Conservation (phyloP, 2,797 vertebrate genomes). For the Falco peregrinus region DNA sequence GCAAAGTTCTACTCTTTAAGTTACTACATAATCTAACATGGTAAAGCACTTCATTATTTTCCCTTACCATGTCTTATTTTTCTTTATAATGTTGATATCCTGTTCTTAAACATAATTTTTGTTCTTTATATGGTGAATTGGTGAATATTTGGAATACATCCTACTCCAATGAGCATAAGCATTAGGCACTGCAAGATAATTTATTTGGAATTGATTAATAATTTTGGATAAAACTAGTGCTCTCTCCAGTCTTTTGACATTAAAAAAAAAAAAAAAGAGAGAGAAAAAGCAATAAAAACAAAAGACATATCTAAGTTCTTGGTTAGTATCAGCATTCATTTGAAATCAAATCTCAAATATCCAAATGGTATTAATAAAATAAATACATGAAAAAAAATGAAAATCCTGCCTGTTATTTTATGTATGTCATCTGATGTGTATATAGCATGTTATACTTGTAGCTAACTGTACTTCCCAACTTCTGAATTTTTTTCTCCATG, state of each 20-base stretch:
- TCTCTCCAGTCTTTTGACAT: background rate
- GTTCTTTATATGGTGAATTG: background rate
- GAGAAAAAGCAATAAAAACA: background rate
- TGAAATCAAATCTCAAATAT: background rate
- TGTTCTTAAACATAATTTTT: background rate
- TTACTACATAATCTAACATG: background rate
- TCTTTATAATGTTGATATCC: background rate
- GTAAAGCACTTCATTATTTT: background rate
- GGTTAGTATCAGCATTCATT: background rate
- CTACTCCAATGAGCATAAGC: background rate
- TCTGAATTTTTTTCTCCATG: background rate
- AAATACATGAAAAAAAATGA: background rate
- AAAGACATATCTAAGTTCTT: background rate
- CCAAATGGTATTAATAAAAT: background rate
- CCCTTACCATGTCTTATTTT: background rate
- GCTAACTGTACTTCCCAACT: background rate
- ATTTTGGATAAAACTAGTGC: background rate
- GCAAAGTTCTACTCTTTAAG: background rate
- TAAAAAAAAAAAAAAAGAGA: too few species aligned
- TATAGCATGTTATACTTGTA: background rate
- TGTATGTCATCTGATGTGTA: background rate
- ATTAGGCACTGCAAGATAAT: background rate
- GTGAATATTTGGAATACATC: background rate
- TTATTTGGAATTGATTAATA: background rate
- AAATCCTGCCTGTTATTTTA: background rate